These are phyloP conservation scores for Gymnoscelis rufifasciata DNA, from an alignment of 2,888 invertebrate species.

Conservation along the genomic window DNA sequence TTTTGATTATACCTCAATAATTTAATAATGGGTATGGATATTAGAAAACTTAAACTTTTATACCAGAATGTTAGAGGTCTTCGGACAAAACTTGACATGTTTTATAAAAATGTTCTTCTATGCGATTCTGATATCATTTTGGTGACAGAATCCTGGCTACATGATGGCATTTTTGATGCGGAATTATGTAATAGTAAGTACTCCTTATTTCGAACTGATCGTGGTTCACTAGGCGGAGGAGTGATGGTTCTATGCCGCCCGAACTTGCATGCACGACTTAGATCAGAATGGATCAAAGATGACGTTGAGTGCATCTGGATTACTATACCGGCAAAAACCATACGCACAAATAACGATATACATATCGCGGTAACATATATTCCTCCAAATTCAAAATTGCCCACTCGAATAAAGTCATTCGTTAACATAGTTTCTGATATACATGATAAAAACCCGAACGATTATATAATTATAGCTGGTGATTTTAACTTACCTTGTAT, in stretches of 20 bases:
- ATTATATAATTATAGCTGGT: too few species aligned
- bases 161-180: slow-evolving; percentile 10
- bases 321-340: not conserved
- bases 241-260: slow-evolving; percentile 8
- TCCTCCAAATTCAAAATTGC: slow-evolving; percentile 1
- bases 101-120: slow-evolving; percentile 13
- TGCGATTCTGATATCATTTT: slow-evolving; percentile 6
- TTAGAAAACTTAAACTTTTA: too few species aligned
- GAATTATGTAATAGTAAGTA: slow-evolving; percentile 6
- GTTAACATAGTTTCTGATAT: not conserved
- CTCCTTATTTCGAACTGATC: slow-evolving; percentile 7
- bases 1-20: too few species aligned
- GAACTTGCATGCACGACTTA: not conserved
- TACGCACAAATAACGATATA: not conserved
- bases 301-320: slow-evolving; percentile 10
- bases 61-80: slow-evolving; percentile 18
- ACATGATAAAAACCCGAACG: not conserved
- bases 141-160: slow-evolving; percentile 11
- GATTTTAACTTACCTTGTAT: too few species aligned
- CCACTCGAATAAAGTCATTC: not conserved
- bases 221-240: slow-evolving; percentile 5
- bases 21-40: too few species aligned
- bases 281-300: not conserved
- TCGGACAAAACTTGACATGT: slow-evolving; percentile 15
- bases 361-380: slow-evolving; percentile 8